Percentiles rank a stretch among this genome's conserved stretches.
These are phyloP conservation scores for Bucorvus abyssinicus DNA, from an alignment of 2,797 vertebrate species.

Conservation along the genomic window DNA sequence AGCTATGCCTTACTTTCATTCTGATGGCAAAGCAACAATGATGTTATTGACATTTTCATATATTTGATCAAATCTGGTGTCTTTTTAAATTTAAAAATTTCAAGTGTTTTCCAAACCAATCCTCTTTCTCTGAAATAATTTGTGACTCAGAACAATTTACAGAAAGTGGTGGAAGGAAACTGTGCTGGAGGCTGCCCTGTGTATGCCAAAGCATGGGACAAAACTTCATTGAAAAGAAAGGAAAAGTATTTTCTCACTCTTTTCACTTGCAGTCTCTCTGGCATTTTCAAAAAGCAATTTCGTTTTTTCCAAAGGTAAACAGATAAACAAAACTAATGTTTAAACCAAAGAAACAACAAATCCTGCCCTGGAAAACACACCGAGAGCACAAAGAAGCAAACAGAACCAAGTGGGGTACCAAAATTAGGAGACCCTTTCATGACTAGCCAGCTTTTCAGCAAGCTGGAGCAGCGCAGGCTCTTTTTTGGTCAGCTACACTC, in stretches of 20 bases:
- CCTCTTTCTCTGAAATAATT: not conserved
- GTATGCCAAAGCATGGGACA: not conserved
- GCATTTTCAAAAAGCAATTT: not conserved
- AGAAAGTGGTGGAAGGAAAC: not conserved
- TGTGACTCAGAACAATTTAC: not conserved
- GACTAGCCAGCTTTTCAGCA: not conserved
- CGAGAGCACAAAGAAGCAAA: not conserved
- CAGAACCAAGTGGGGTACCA: not conserved
- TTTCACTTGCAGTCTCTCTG: not conserved
- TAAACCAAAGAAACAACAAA: not conserved
- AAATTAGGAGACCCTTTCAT: not conserved
- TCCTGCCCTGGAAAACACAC: not conserved
- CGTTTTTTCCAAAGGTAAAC: not conserved
- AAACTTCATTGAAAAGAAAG: not conserved
- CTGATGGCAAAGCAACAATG: not conserved
- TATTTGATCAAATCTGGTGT: not conserved
- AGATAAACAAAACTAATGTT: not conserved
- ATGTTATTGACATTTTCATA: not conserved
- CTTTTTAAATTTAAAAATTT: not conserved
- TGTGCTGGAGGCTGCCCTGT: not conserved
- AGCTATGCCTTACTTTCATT: not conserved
- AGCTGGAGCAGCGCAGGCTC: accelerated
- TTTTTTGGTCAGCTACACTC: not conserved
- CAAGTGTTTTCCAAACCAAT: not conserved
- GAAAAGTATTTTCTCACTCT: not conserved